Conservation (phyloP, 2,888 invertebrate genomes). For the Epirrita christyi region DNA sequence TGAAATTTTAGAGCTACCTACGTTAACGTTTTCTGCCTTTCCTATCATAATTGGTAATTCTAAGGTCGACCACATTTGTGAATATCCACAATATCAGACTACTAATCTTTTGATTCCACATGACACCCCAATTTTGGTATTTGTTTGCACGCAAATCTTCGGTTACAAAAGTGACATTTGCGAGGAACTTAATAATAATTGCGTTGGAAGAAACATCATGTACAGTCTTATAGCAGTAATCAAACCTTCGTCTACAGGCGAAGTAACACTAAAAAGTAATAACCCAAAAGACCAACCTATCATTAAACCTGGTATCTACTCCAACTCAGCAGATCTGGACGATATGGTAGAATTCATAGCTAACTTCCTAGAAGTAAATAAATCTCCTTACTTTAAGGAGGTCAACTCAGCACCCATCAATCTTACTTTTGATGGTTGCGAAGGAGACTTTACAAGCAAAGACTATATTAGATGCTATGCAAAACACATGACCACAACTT, state of each 20-base stretch:
- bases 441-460: conserved; percentile 22
- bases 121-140: background rate
- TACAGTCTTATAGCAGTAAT: background rate
- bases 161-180: background rate
- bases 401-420: conserved; percentile 38
- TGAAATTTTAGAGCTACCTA: background rate
- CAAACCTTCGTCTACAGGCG: conserved; percentile 63
- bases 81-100: background rate
- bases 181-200: background rate
- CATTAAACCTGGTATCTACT: conserved; percentile 31
- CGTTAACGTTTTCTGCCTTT: background rate
- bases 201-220: background rate
- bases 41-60: background rate
- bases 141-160: background rate
- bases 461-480: conserved; percentile 50
- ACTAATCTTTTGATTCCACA: background rate
- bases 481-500: conserved; percentile 76
- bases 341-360: conserved; percentile 20
- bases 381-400: conserved; percentile 34
- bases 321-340: conserved; percentile 25
- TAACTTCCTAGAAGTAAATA: conserved; percentile 34
- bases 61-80: background rate
- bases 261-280: conserved; percentile 37
- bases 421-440: conserved; percentile 37
- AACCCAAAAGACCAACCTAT: conserved; percentile 40